Evolutionary conservation across 2,797 vertebrate species (phyloP), one percentile per base, ranked within the genome.

Genomic region (Sebastolobus altivelis): DNA sequence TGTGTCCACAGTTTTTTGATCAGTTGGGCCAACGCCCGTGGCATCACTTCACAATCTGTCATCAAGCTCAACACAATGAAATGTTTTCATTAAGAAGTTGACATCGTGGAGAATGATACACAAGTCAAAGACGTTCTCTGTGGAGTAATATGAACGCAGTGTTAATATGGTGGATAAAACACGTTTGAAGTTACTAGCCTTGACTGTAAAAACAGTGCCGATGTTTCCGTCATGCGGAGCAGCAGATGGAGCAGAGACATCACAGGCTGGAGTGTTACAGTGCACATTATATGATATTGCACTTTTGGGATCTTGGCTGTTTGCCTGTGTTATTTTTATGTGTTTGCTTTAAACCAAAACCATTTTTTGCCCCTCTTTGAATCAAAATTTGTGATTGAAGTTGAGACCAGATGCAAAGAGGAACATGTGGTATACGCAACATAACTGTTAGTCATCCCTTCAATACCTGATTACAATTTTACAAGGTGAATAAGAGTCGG

Each of bases 241-340:
- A 62, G 72, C 83, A 88, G 75, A 89, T 75, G 87, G 81, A 81
- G 70, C 61, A 25, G 73, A 88, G 16, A 72, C 61, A 31, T 61
- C 75, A 43, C 65, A 56, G 22, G 10, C 18, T 37, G 27, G 54
- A 52, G 11, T 20, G 2, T 86, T 66, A 35, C 25, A 14, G 18
- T 31, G 31, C 14, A 46, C 31, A 58, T 74, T 29, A 31, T 2
- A 33, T 43, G 8, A 65, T 54, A 85, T n/a, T 29, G 59, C n/a
- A 35, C 71, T 29, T 35, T 27, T 11, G 83, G 69, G 80, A 79
- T 56, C 1, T 25, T 33, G 6, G 62, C 13, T 37, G 27, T 82
- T 68, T 52, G 37, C 14, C 40, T 31, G 29, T 31, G 31, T 62
- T 62, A 1, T 65, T 27, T 77, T 16, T 31, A 7, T 16, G 16